Conservation (phyloP, 2,113 vertebrate genomes). For the Meles meles region DNA sequence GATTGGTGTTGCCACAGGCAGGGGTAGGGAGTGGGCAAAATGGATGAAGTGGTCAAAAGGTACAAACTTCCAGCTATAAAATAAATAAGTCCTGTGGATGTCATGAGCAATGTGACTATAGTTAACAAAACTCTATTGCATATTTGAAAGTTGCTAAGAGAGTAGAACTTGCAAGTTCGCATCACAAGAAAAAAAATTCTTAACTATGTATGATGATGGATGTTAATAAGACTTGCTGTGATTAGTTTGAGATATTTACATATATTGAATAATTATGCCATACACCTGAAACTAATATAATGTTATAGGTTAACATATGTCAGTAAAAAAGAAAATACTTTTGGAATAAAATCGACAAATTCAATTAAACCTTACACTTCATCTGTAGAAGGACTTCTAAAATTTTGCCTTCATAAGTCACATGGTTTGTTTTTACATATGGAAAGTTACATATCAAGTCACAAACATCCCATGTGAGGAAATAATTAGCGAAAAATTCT, state of each 20-base stretch:
- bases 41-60: neutral
- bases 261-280: neutral
- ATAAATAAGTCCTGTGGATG: neutral
- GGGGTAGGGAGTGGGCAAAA: neutral
- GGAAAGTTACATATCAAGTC: neutral
- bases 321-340: neutral
- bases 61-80: neutral
- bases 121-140: neutral
- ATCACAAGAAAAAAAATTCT: neutral
- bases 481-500: slow-evolving; percentile 6
- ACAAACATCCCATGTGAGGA: neutral
- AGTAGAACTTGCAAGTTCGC: neutral
- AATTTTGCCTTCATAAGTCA: neutral
- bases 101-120: neutral
- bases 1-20: neutral
- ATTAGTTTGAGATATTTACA: neutral
- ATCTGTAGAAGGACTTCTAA: neutral
- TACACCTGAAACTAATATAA: neutral
- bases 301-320: neutral
- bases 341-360: neutral
- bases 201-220: neutral
- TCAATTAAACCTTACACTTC: neutral
- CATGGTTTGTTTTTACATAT: neutral
- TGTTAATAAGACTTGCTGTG: neutral
- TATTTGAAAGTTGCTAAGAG: neutral